These are phyloP conservation scores for Tetragonula clypearis DNA, from an alignment of 1,140 invertebrate genomes.

Conservation along the genomic window DNA sequence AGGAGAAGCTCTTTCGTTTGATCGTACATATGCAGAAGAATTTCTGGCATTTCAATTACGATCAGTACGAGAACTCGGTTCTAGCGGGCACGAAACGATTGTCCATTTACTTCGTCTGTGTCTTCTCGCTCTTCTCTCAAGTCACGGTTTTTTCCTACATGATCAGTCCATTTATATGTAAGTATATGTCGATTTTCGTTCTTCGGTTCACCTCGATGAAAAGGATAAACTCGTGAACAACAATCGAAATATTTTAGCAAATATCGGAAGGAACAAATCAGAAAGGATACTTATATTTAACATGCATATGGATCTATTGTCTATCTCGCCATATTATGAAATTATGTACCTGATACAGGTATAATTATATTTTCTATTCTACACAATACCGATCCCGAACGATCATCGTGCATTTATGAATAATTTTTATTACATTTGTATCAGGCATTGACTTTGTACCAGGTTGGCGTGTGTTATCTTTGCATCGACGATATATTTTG, in stretches of 20 bases:
- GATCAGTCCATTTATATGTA: conserved; percentile 57
- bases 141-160: conserved; percentile 40
- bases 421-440: neutral
- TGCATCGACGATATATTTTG: conserved; percentile 63
- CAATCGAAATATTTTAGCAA: conserved; percentile 44
- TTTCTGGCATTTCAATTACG: conserved; percentile 59
- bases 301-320: conserved; percentile 45
- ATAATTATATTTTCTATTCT: neutral
- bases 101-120: conserved; percentile 43
- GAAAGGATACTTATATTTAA: conserved; percentile 58
- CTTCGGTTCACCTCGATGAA: neutral
- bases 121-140: conserved; percentile 47
- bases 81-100: conserved; percentile 29
- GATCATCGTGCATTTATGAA: neutral
- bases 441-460: conserved; percentile 39
- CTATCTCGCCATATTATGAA: conserved; percentile 61
- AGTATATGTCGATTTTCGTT: neutral
- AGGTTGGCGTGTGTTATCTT: conserved; percentile 54
- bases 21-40: conserved; percentile 50
- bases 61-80: conserved; percentile 25
- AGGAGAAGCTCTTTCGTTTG: conserved; percentile 41
- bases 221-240: neutral
- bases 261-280: conserved; percentile 54
- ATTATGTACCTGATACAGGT: conserved; percentile 38
- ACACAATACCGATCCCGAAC: neutral